Conservation (phyloP, 1,140 invertebrate species). For the Thalassaphorura encarpata region DNA sequence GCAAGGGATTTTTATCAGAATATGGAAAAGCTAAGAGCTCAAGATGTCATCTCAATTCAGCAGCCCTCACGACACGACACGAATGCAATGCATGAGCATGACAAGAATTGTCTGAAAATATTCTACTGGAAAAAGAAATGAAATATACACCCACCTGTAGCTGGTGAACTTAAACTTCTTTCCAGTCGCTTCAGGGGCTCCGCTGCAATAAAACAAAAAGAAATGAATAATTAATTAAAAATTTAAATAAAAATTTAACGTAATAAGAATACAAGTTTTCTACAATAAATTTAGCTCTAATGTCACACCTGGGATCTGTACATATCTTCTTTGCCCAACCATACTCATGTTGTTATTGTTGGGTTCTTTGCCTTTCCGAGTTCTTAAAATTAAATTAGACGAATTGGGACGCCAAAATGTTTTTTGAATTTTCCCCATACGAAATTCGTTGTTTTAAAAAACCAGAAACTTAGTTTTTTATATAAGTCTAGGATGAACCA, state of each 20-base stretch:
- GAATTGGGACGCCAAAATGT: neutral
- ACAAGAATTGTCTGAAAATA: constrained; percentile 7
- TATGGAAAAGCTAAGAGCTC: no score
- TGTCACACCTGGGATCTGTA: neutral
- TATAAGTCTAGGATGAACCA: neutral
- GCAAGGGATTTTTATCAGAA: constrained; percentile 9
- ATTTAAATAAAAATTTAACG: neutral
- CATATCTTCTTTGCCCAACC: neutral
- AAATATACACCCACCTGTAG: constrained; percentile 31
- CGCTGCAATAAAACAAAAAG: constrained; percentile 25
- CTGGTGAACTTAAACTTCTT: constrained; percentile 32
- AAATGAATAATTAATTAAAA: neutral
- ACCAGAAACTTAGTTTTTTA: neutral
- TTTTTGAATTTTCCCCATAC: no score
- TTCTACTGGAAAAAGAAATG: constrained; percentile 9
- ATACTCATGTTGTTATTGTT: neutral
- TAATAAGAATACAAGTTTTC: no score
- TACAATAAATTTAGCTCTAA: neutral
- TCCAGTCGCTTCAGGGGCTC: constrained; percentile 32
- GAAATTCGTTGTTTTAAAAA: neutral
- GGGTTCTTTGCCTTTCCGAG: no score
- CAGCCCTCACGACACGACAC: no score
- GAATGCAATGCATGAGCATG: no score
- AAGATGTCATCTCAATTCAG: no score
- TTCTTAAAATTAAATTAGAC: no score